Evolutionary conservation across 1,140 invertebrate species (phyloP), one percentile per base, ranked within the genome.

Genomic region (Stegodyphus mimosarum): DNA sequence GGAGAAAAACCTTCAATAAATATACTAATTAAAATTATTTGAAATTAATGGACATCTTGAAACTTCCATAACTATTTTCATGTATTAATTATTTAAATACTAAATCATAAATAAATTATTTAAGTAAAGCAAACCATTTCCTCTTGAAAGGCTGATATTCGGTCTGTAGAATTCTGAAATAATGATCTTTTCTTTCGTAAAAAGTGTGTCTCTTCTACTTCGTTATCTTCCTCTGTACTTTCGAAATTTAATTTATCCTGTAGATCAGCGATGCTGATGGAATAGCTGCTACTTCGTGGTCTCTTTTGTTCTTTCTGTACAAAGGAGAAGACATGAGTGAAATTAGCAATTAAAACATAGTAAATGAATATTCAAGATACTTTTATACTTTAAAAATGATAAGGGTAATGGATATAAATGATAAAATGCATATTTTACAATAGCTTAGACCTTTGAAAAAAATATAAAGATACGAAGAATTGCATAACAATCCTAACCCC

Each of bases 261-360:
- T 49, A 84, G 64, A 13, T 75, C 60, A 11, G 60, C 71, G 2
- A 84, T 83, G 15, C 18, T 83, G 17, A 73, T 74, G 4, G 71
- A 53, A 52, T 74, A 76, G 10, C 81, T 50, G 49, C 81, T 84
- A 6, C 72, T 84, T 6, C 64, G 63, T 33, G 81, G 81, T 13
- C n/a, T 76, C 63, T 84, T 84, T 72, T 13, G 64, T 11, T 84
- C 81, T 67, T 69, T 84, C 81, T 84, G 64, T 4, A 55, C 18
- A 2, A 18, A 77, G 33, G 33, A 33, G 33, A 33, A 33, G 1
- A 33, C 33, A 33, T 33, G 33, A 33, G 33, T 33, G 33, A 33
- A 33, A 33, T 33, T 33, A 33, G 33, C 33, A 33, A 3, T 33
- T 33, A 3, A 33, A 33, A 33, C 33, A 33, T 33, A 33, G 33